Evolutionary conservation across 2,113 vertebrate species (phyloP), one percentile per base, ranked within the genome.

Genomic region (Mugil cephalus): DNA sequence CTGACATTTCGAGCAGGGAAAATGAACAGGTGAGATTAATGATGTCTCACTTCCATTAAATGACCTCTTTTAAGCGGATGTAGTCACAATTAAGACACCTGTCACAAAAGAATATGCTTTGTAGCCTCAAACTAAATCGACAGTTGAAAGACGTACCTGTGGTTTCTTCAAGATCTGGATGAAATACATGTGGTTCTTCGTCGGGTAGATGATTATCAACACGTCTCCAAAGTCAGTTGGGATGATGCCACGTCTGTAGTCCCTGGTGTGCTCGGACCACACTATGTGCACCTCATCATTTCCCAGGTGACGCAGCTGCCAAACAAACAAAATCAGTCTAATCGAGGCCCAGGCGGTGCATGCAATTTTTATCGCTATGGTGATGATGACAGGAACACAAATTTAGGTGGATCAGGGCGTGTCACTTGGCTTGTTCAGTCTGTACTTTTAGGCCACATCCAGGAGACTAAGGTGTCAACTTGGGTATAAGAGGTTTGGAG

Each of bases 211-310:
- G 90, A 98, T 90, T 80, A 99, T 98, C 73, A 98, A 94, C 79
- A 98, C 97, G n/a, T 99, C 98, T 82, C 98, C 98, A 36, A 99
- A 99, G 87, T 99, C 98, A 0, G 98, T 99, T 62, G 97, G 97
- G 87, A 99, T 97, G 91, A 99, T 99, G 77, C 97, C 97, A 63
- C 95, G 93, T 69, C 97, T 93, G 91, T 99, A 99, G 92, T 99
- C 98, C 88, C 97, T 94, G 64, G 93, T 96, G 94, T 99, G 98
- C 81, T 99, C 98, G 10, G 98, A 99, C 98, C 98, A 99, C 91
- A 99, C 96, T 15, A 99, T 96, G 92, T 99, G 98, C 80, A 99
- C 96, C 93, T 99, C 98, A 0, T 99, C 98, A 80, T 99, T 99
- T 89, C 98, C 98, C 94, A 99, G 95, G 95, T 99, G 98, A 91